Evolutionary conservation across 2,797 vertebrate genomes (phyloP), one percentile per base, ranked within the genome.

Genomic region (Lepidocolaptes lacrymiger): DNA sequence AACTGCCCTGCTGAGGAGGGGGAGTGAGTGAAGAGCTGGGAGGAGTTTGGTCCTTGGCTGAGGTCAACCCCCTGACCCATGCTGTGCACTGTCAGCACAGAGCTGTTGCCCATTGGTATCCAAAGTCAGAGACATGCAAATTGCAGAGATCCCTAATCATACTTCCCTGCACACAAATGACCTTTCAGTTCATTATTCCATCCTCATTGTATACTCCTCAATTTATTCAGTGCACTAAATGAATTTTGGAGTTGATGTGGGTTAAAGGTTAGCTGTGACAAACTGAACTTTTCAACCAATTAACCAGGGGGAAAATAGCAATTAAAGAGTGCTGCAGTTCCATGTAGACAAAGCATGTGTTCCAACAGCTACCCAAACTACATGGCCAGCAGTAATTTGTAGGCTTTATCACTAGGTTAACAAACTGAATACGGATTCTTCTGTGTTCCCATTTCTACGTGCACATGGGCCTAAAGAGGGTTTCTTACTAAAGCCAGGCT

Each of bases 211-310:
- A 49, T 43, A 61, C 34, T 67, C 49, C 28, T 92, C 48, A 62
- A 52, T 67, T 67, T 48, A 74, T 73, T 71, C 86, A 59, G 36
- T 37, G 36, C 48, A 81, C 58, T 71, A 41, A 88, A 61, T 16
- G 77, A 28, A 30, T 54, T 84, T 63, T 54, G 66, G 58, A 86
- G 44, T 67, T 81, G 67, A 48, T 52, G 43, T 67, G 80, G 78
- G 44, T 87, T 78, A 86, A 91, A 87, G 44, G 81, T 72, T 61
- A 85, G 54, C 80, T 56, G 52, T 56, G 66, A 72, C 81, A 87
- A 94, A 87, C 34, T 4, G 36, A 88, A 67, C 32, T 92, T 94
- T 91, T 59, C 73, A 83, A 77, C 59, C 18, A 56, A 73, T 36
- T 54, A 91, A 80, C 39, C 68, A 77, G 78, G 73, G 58, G 71